Conservation (phyloP, 1,140 invertebrate species). For the Brachionus calyciflorus region DNA sequence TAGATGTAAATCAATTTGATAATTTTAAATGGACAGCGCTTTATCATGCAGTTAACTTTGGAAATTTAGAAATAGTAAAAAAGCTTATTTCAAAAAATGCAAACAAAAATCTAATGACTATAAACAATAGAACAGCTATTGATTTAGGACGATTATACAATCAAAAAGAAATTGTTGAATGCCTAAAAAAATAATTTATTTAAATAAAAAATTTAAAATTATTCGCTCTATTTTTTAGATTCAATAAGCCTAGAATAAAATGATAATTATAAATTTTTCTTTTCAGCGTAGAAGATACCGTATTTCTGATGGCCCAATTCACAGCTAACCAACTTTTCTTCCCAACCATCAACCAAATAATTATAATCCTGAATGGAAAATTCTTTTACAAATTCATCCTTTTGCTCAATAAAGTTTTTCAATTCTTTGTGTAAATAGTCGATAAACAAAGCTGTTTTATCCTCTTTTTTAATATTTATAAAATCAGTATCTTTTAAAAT, state of each 20-base stretch:
- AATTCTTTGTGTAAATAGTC: conserved; percentile 61
- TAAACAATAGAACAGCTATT: background rate
- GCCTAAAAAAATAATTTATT: background rate
- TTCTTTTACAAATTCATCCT: conserved; percentile 59
- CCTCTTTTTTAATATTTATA: conserved; percentile 53
- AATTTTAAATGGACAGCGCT: conserved; percentile 26
- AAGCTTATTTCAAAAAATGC: background rate
- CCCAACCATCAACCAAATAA: conserved; percentile 64
- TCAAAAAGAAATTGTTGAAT: conserved; percentile 7
- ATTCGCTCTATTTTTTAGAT: background rate
- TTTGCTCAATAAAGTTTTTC: conserved; percentile 54
- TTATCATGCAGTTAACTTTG: background rate
- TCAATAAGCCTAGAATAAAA: too few relatives aligned
- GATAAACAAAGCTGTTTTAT: conserved; percentile 62
- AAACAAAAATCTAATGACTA: background rate
- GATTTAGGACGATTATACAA: background rate
- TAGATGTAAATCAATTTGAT: background rate
- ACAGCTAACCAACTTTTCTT: conserved; percentile 62
- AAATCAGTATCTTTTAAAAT: conserved; percentile 61
- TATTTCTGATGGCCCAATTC: conserved; percentile 63
- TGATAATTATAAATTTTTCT: background rate
- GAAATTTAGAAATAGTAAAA: conserved; percentile 25
- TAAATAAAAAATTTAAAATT: background rate
- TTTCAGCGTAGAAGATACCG: conserved; percentile 60
- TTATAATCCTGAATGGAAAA: conserved; percentile 61